A percentile compares a stretch with the other conserved stretches of the same genome.
These are phyloP conservation scores for Lagocephalus sceleratus DNA, from an alignment of 2,797 vertebrate genomes.

Conservation along the genomic window DNA sequence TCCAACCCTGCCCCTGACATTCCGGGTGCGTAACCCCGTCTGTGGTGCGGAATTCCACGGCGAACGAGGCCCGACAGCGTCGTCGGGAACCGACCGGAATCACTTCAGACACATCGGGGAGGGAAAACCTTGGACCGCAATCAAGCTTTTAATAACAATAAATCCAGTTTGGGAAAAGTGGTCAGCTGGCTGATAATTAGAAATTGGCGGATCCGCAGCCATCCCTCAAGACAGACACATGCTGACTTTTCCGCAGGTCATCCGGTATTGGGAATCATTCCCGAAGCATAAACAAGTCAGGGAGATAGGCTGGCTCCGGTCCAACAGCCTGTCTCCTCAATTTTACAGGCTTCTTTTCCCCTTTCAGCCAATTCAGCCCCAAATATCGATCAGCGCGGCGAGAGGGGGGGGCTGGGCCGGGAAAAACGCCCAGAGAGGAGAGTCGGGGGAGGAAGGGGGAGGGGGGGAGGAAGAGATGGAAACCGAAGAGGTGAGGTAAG, in stretches of 20 bases:
- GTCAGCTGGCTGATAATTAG: constrained; percentile 65
- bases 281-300: constrained; percentile 76
- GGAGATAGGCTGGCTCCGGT: constrained; percentile 67
- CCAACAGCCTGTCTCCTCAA: constrained; percentile 74
- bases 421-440: no score
- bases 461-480: constrained; percentile 49
- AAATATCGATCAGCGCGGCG: constrained; percentile 68
- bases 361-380: constrained; percentile 79
- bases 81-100: constrained; percentile 7
- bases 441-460: constrained; percentile 28
- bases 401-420: constrained; percentile 21
- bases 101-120: constrained; percentile 10
- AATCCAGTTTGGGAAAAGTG: constrained; percentile 57
- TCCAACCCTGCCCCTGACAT: no score
- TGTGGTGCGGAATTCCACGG: no score
- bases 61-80: constrained; percentile 28
- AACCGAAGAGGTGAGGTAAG: constrained; percentile 57
- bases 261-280: constrained; percentile 77
- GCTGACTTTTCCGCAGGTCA: constrained; percentile 71
- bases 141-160: constrained; percentile 70
- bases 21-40: constrained; percentile 18
- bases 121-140: constrained; percentile 42
- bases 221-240: constrained; percentile 72
- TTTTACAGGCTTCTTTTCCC: constrained; percentile 72
- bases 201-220: constrained; percentile 59